Evolutionary conservation across 2,888 invertebrate species (phyloP), one percentile per base, ranked within the genome.

Genomic region (Cryptus armator): DNA sequence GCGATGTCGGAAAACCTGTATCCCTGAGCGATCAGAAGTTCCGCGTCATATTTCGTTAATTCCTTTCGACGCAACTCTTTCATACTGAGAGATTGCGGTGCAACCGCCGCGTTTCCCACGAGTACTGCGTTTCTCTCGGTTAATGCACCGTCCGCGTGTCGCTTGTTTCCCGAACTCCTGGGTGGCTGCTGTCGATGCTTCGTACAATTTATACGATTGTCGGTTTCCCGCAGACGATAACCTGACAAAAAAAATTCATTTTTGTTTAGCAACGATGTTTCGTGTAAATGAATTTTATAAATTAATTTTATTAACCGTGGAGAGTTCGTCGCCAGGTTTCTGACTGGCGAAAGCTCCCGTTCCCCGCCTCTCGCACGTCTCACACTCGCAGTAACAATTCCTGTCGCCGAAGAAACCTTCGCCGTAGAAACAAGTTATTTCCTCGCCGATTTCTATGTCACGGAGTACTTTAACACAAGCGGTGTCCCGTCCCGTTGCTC

Each of bases 361-460:
- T 44, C 97, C 96, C 77, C 98, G 95, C 92, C 99, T 96, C 95
- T 99, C 99, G 95, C 99, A 99, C 0, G 99, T 99, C 94, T 97
- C 97, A 95, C 99, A 99, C 95, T 99, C 99, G 95, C 99, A 99
- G 90, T 98, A 97, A 91, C 97, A 97, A 94, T 99, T 99, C 75
- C 97, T 96, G 94, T 99, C 99, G 7, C 99, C 99, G 94, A 99
- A 99, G 95, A 99, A 99, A 94, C 99, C 99, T 93, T 98, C 98
- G 1, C 99, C 99, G 94, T 99, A 99, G 94, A 98, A 99, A 93
- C 99, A 99, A 14, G 99, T 99, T 72, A 99, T 98, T 94, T 99
- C 99, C 94, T 99, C 99, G 46, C 98, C 99, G 81, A 96, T 96
- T 92, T 98, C 98, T 90, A 99, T 99, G 92, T 99, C 99, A 83